A percentile compares a stretch with the other conserved stretches of the same genome.
These are phyloP conservation scores for Yoshiicerus persimilis DNA, from an alignment of 1,140 invertebrate species.

Conservation along the genomic window DNA sequence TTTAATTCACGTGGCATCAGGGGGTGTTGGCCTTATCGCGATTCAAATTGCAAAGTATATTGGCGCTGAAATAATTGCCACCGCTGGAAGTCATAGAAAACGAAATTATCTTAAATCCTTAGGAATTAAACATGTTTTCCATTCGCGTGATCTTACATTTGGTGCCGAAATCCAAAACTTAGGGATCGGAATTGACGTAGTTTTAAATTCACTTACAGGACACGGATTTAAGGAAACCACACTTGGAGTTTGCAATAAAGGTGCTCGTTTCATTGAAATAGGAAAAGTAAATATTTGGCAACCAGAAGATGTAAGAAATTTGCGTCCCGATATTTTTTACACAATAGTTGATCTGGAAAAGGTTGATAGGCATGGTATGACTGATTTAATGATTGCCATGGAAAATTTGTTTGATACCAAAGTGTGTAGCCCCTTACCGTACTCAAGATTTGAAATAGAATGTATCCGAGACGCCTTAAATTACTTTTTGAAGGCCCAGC, in stretches of 20 bases:
- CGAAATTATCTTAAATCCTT: not conserved
- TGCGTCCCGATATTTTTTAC: constrained; percentile 7
- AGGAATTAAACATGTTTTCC: constrained; percentile 32
- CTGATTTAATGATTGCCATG: not conserved
- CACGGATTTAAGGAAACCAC: constrained; percentile 38
- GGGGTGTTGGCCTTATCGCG: constrained; percentile 64
- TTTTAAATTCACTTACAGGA: constrained; percentile 38
- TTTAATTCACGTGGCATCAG: constrained; percentile 67
- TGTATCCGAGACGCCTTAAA: not conserved
- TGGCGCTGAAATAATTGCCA: constrained; percentile 50
- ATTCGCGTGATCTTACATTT: constrained; percentile 30
- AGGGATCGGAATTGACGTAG: constrained; percentile 21
- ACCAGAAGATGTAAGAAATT: constrained; percentile 4
- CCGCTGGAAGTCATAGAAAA: constrained; percentile 32
- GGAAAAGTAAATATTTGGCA: constrained; percentile 36
- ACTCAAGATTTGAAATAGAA: not conserved
- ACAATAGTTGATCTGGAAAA: not conserved
- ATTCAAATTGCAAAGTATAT: constrained; percentile 60
- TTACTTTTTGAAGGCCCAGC: constrained; percentile 11
- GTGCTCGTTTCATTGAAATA: constrained; percentile 36
- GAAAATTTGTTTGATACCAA: not conserved
- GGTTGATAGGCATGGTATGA: not conserved
- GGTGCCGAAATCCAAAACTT: not conserved
- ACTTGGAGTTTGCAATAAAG: not conserved
- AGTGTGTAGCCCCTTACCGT: not conserved